Evolutionary conservation across 2,888 invertebrate species (phyloP).

Genomic region (Andrena bucephala): DNA sequence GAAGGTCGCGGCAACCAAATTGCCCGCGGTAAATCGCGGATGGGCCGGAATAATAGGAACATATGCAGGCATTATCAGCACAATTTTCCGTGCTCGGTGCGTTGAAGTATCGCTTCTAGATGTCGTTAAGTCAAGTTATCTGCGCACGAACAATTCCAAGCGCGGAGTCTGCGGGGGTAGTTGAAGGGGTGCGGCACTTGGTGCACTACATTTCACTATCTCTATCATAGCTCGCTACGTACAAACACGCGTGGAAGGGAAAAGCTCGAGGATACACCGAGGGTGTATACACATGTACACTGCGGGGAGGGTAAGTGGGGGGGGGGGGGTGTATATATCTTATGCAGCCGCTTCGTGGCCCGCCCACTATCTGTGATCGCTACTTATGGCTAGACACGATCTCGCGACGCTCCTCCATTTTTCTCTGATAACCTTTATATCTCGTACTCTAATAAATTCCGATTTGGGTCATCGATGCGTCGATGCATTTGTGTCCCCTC

Average conservation of each 20-base stretch:
- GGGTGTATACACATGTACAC: constrained; percentile 14
- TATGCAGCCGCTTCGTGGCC: constrained; percentile 64
- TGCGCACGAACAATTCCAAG: constrained; percentile 69
- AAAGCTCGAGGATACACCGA: constrained; percentile 31
- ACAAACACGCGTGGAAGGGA: constrained; percentile 45
- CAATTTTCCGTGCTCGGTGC: constrained; percentile 62
- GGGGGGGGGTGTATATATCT: constrained; percentile 61
- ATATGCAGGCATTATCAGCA: constrained; percentile 62
- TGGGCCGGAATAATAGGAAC: constrained; percentile 52
- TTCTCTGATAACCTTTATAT: constrained; percentile 76
- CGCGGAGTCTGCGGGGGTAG: constrained; percentile 18
- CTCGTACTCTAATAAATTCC: constrained; percentile 76
- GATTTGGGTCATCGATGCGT: constrained; percentile 73
- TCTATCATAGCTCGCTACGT: constrained; percentile 67
- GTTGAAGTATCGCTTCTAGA: constrained; percentile 64
- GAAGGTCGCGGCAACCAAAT: constrained; percentile 1
- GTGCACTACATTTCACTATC: constrained; percentile 72
- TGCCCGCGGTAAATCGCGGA: neutral
- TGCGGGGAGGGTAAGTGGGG: neutral
- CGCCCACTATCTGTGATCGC: constrained; percentile 76
- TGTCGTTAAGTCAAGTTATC: constrained; percentile 77
- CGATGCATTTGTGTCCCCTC: constrained; percentile 22
- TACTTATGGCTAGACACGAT: constrained; percentile 83
- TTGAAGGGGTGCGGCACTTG: constrained; percentile 26
- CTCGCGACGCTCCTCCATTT: constrained; percentile 70